phyloP scores from a whole-genome alignment of 2,888 invertebrate species.

The Hanleya hanleyi region DNA sequence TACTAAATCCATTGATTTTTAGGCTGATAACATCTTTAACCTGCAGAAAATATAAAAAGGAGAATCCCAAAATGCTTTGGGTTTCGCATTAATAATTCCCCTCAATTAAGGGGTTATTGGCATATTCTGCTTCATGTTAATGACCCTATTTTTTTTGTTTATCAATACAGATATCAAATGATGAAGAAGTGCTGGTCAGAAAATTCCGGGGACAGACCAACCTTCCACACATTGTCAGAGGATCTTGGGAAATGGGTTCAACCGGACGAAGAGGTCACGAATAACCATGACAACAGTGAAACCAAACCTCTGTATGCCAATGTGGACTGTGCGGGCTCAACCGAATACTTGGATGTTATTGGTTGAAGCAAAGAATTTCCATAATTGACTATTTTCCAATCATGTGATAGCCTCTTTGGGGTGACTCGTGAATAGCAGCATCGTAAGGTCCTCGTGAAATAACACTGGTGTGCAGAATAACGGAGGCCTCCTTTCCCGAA shows the following conservation, averaged over 20 bases:
- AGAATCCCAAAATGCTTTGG: too few relatives aligned
- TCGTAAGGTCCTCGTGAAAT: too few relatives aligned
- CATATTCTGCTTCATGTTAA: background rate
- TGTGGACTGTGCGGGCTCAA: constrained; percentile 49
- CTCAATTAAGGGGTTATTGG: background rate
- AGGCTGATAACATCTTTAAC: too few relatives aligned
- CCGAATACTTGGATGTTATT: constrained; percentile 51
- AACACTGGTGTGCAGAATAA: too few relatives aligned
- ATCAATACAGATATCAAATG: constrained; percentile 53
- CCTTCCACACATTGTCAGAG: constrained; percentile 58
- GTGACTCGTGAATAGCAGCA: too few relatives aligned
- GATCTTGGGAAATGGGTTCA: constrained; percentile 48
- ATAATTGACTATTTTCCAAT: background rate
- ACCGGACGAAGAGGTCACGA: constrained; percentile 37
- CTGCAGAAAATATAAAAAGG: too few relatives aligned
- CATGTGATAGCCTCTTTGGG: background rate
- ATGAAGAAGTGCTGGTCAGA: constrained; percentile 66
- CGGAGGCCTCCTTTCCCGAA: too few relatives aligned
- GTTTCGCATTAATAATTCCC: background rate
- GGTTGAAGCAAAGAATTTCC: constrained; percentile 29
- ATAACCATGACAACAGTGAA: constrained; percentile 40
- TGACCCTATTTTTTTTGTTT: constrained; percentile 1
- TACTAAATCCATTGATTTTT: too few relatives aligned
- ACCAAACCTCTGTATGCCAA: constrained; percentile 52
- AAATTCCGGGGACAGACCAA: constrained; percentile 57